These are phyloP conservation scores for Ranitomeya imitator DNA, from an alignment of 2,113 vertebrate genomes.

Conservation along the genomic window DNA sequence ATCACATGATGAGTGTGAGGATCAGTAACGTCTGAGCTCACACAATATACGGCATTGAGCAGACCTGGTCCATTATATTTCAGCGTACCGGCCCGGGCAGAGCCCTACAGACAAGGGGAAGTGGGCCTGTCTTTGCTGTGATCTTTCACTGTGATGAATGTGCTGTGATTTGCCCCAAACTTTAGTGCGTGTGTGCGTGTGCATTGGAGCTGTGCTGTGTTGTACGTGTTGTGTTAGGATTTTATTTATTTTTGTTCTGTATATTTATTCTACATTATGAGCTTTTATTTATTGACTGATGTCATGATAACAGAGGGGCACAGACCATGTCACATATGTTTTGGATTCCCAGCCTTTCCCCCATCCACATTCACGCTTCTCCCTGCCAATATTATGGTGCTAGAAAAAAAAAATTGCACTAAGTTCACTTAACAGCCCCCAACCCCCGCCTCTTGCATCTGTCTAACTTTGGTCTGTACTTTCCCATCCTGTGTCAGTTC, in stretches of 20 bases:
- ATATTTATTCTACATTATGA: not conserved
- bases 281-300: conserved; percentile 44
- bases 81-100: not conserved
- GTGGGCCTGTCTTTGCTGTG: not conserved
- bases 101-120: too few relatives aligned
- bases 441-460: not conserved
- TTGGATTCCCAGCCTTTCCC: not conserved
- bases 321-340: not conserved
- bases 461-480: not conserved
- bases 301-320: not conserved
- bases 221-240: conserved; percentile 5
- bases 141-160: not conserved
- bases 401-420: conserved; percentile 61
- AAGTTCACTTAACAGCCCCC: conserved; percentile 57
- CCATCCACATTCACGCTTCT: not conserved
- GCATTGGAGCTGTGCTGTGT: conserved; percentile 9
- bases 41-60: not conserved
- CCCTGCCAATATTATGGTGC: conserved; percentile 67
- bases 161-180: not conserved
- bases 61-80: not conserved
- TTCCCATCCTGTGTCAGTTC: not conserved
- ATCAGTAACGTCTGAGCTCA: not conserved
- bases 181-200: conserved; percentile 12
- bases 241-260: not conserved
- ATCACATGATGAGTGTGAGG: not conserved